A percentile compares a stretch with the other conserved stretches of the same genome.
These are phyloP conservation scores for Lasius fuliginosus DNA, from an alignment of 2,888 invertebrate species.

Conservation along the genomic window DNA sequence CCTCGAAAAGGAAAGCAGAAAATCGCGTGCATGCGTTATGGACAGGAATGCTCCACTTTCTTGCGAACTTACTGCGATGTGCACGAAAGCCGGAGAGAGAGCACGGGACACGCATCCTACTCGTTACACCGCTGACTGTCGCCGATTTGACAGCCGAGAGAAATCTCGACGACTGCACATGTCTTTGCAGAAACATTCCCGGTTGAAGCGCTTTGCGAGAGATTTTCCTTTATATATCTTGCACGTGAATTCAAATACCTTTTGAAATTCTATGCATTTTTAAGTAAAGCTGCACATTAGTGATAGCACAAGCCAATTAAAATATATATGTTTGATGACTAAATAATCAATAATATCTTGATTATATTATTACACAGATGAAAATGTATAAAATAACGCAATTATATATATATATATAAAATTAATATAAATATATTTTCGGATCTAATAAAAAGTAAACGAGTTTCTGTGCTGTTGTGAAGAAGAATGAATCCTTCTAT, in stretches of 20 bases:
- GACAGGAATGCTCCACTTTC: constrained; percentile 66
- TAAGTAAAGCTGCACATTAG: neutral
- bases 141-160: constrained; percentile 62
- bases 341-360: neutral
- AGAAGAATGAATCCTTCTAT: neutral
- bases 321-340: neutral
- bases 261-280: neutral
- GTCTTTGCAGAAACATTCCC: neutral
- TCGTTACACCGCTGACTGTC: constrained; percentile 53
- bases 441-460: neutral
- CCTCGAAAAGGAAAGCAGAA: constrained; percentile 53
- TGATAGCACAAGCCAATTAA: neutral
- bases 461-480: neutral
- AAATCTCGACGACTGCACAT: constrained; percentile 49
- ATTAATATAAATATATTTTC: neutral
- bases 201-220: neutral
- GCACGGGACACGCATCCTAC: constrained; percentile 22
- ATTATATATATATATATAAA: neutral
- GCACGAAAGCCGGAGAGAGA: constrained; percentile 42
- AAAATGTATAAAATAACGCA: neutral
- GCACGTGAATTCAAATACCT: neutral
- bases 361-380: neutral
- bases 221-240: neutral
- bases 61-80: constrained; percentile 41
- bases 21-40: constrained; percentile 73